Percentiles rank a stretch among this genome's conserved stretches.
Conservation (phyloP, 2,113 vertebrate genomes). For the Cervus canadensis region DNA sequence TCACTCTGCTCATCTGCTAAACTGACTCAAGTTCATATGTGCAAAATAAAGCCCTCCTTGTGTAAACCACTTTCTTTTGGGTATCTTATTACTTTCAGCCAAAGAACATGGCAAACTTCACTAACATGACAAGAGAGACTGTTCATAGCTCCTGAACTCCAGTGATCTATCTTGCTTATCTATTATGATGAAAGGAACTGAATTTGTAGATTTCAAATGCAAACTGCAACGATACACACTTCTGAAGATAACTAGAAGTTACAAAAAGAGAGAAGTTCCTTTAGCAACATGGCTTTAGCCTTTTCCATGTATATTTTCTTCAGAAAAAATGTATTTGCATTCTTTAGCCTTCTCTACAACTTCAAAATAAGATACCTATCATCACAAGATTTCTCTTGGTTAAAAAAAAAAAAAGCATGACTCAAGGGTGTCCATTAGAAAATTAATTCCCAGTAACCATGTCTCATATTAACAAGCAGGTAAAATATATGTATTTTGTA, state of each 20-base stretch:
- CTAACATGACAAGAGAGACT: not conserved
- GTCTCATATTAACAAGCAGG: not conserved
- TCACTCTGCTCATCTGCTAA: not conserved
- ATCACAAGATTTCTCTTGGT: not conserved
- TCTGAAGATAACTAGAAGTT: not conserved
- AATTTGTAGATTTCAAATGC: not conserved
- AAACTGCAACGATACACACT: not conserved
- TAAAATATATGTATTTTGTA: not conserved
- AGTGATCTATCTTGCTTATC: not conserved
- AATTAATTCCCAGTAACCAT: not conserved
- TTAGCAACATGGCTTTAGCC: not conserved
- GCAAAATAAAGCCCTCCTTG: not conserved
- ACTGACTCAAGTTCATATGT: not conserved
- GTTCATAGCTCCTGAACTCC: not conserved
- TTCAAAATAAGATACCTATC: not conserved
- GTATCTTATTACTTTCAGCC: not conserved
- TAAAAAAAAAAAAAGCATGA: not conserved
- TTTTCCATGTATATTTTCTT: not conserved
- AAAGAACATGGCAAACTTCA: not conserved
- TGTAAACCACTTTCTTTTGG: not conserved
- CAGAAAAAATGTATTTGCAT: not conserved
- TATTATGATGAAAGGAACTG: not conserved
- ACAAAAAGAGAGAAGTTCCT: not conserved
- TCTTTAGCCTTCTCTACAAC: not conserved
- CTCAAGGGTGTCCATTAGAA: not conserved